Conservation (phyloP, 2,888 invertebrate species). For the Diplolepis rosae region DNA sequence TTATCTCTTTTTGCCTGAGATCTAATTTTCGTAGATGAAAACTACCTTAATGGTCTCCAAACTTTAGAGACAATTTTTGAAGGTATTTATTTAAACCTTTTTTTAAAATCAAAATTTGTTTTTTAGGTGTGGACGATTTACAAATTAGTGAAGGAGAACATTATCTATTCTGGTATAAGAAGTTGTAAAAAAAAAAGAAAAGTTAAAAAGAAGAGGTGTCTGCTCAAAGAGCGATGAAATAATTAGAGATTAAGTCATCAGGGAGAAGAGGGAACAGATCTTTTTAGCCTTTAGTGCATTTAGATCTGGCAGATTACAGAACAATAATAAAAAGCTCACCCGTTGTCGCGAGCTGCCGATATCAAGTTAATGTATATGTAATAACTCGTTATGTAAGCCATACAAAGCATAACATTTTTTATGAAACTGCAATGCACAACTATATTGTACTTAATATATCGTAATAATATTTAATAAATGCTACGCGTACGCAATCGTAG, state of each 20-base stretch:
- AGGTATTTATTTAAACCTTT: too few relatives aligned
- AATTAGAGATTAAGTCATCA: background rate
- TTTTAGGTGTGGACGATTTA: slow-evolving; percentile 89
- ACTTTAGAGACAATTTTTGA: too few relatives aligned
- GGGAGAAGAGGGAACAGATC: background rate
- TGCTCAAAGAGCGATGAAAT: background rate
- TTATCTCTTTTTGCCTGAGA: too few relatives aligned
- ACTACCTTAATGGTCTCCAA: too few relatives aligned
- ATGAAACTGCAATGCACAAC: slow-evolving; percentile 72
- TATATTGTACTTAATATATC: slow-evolving; percentile 67
- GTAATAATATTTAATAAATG: slow-evolving; percentile 66
- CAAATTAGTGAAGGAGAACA: slow-evolving; percentile 91
- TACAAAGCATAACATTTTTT: slow-evolving; percentile 68
- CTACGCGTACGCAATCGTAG: slow-evolving; percentile 53
- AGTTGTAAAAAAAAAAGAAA: slow-evolving; percentile 76
- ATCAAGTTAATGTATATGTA: slow-evolving; percentile 48
- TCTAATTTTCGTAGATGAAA: too few relatives aligned
- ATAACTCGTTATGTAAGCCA: slow-evolving; percentile 52
- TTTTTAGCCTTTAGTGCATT: background rate
- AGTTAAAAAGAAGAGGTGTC: background rate
- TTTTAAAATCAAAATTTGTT: slow-evolving; percentile 38
- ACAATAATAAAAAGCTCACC: slow-evolving; percentile 33
- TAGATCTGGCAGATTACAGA: background rate
- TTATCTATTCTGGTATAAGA: slow-evolving; percentile 94
- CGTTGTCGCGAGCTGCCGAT: slow-evolving; percentile 49